A percentile compares a stretch with the other conserved stretches of the same genome.
These are phyloP conservation scores for Peromyscus maniculatus DNA, from an alignment of 2,113 vertebrate genomes.

Conservation along the genomic window DNA sequence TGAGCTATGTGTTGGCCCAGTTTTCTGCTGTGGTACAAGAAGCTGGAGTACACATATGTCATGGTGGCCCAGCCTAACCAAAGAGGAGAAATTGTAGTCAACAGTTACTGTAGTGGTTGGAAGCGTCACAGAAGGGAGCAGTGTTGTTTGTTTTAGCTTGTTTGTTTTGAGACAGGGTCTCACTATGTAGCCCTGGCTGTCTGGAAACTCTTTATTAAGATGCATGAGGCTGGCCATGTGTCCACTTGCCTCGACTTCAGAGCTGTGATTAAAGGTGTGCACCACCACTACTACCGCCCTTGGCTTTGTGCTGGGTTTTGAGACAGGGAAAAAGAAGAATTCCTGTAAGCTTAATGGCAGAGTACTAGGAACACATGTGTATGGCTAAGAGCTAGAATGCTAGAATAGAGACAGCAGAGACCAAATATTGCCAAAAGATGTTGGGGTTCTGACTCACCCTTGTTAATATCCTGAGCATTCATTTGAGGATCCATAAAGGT, in stretches of 20 bases:
- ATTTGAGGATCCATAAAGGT: not conserved
- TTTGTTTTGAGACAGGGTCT: not conserved
- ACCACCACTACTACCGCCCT: not conserved
- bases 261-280: not conserved
- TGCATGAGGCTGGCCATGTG: no score
- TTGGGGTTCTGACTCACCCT: not conserved
- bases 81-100: not conserved
- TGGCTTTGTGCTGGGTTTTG: not conserved
- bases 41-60: not conserved
- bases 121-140: not conserved
- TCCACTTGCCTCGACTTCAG: no score
- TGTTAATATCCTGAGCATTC: not conserved
- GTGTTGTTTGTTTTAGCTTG: not conserved
- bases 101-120: not conserved
- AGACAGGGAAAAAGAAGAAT: not conserved
- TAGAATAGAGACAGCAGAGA: not conserved
- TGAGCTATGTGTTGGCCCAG: not conserved
- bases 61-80: not conserved
- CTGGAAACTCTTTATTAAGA: not conserved
- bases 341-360: not conserved
- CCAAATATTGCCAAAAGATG: not conserved
- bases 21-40: not conserved
- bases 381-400: not conserved
- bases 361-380: not conserved
- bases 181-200: not conserved